These are phyloP conservation scores for Cotesia congregata DNA, from an alignment of 2,888 invertebrate genomes.

Conservation along the genomic window DNA sequence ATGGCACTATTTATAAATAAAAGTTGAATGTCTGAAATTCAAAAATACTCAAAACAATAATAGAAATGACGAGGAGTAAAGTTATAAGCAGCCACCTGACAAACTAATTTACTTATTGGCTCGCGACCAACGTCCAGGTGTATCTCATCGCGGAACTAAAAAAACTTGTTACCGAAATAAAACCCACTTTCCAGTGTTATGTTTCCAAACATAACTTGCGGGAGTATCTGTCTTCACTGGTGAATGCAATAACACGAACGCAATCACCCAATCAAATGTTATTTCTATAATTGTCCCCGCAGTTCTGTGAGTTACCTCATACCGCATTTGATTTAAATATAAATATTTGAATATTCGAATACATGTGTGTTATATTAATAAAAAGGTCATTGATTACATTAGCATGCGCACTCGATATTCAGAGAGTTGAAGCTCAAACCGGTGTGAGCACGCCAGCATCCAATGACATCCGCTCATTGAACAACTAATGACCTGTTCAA, in stretches of 20 bases:
- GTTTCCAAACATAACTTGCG: neutral
- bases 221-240: neutral
- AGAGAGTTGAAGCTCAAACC: neutral
- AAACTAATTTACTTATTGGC: slow-evolving; percentile 17
- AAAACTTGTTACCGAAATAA: neutral
- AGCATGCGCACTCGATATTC: neutral
- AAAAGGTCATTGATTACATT: neutral
- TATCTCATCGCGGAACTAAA: neutral
- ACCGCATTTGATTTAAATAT: neutral
- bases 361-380: neutral
- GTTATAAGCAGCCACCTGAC: slow-evolving; percentile 15
- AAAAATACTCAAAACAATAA: slow-evolving; percentile 21
- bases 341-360: neutral
- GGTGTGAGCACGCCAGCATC: neutral
- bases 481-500: neutral
- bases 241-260: neutral
- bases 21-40: neutral
- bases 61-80: slow-evolving; percentile 14
- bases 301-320: neutral
- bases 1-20: neutral
- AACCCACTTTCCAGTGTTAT: neutral
- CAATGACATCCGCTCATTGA: neutral
- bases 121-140: slow-evolving; percentile 25
- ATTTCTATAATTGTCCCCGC: neutral
- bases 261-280: neutral